Base-by-base conservation (phyloP, 2,797 vertebrate species). In the Ispidina picta region DNA sequence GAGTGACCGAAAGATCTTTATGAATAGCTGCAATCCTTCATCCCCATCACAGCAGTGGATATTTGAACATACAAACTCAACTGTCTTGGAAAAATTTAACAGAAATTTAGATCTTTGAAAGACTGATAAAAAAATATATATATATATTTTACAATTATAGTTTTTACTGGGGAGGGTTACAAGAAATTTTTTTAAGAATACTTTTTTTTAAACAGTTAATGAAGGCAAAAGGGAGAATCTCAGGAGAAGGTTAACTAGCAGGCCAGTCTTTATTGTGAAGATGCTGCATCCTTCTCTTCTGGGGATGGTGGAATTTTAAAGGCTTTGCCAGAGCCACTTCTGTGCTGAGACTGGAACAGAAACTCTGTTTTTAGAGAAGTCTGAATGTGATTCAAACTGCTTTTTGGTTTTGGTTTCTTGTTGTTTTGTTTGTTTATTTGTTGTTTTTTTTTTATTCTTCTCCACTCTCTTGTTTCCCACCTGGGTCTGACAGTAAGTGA, bases 1-100 rank as follows among this genome's bases (percentile, higher is more conserved):
- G 4, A 95, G 91, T 4, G 98, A 99, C 95, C 98, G 97, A 71
- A 97, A 98, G 25, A 94, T 99, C 95, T 99, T 99, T 97, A 99
- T 99, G 99, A 99, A 96, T 93, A 95, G 96, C 28, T 99, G 99
- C 83, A 97, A 98, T 94, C 95, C 99, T 3, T 93, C 97, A 15
- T 98, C 98, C 15, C 96, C 89, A 54, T 98, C 97, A 51, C 99
- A 99, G 97, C 98, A 98, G 95, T 99, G 99, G 99, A 96, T 98
- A 80, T 99, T 99, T 83, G 98, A 99, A 97, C 98, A 98, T 39
- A 98, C 98, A 97, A 99, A 99, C 92, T 79, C 97, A 79, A 99
- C 98, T 2, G 97, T 99, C 93, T 97, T 99, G 96, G 98, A 99
- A 87, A 97, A 96, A 73, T 99, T 99, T 97, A 99, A 98, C 96